Evolutionary conservation across 1,140 invertebrate species (phyloP), one percentile per base, ranked within the genome.

Genomic region (Danaus melanippus): DNA sequence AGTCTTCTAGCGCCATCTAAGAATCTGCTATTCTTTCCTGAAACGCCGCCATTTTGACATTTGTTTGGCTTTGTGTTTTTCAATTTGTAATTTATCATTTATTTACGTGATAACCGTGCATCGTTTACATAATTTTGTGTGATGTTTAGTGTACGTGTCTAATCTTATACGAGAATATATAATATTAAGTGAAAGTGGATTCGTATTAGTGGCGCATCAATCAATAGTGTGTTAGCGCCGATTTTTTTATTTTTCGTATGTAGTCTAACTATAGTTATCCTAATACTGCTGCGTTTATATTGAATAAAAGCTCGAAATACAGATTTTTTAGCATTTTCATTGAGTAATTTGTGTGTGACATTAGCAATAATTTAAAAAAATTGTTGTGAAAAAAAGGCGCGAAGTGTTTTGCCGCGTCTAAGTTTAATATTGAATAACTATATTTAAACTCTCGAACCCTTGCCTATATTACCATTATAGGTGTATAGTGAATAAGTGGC

Each of bases 11-110:
- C 76, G 82, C 76, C 77, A 74, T 79, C 82, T 82, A 58, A 53
- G 42, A 51, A 54, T 47, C 60, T 55, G 55, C 21, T 43, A 10
- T 62, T 61, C 52, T 60, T 52, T 65, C 48, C 11, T 46, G 12
- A 76, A 74, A 70, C 74, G 77, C 79, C 81, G 81, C 82, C 82
- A 85, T 85, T 85, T 85, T 85, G 82, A 85, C 82, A 81, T 85
- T 85, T 85, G 82, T 84, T 84, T 84, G 73, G 82, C 80, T 84
- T 85, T 85, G 80, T 83, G 74, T 82, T 79, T 82, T 78, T 59
- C 70, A 58, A 55, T 56, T 42, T 58, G 66, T 71, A 57, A 73
- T 73, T 70, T 74, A 79, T 71, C 71, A 71, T 75, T 72, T 76
- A 80, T 76, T 76, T 77, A 67, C 49, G 60, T 52, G 48, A 68